These are phyloP conservation scores for Ranitomeya imitator DNA, from an alignment of 2,113 vertebrate genomes.

Conservation along the genomic window DNA sequence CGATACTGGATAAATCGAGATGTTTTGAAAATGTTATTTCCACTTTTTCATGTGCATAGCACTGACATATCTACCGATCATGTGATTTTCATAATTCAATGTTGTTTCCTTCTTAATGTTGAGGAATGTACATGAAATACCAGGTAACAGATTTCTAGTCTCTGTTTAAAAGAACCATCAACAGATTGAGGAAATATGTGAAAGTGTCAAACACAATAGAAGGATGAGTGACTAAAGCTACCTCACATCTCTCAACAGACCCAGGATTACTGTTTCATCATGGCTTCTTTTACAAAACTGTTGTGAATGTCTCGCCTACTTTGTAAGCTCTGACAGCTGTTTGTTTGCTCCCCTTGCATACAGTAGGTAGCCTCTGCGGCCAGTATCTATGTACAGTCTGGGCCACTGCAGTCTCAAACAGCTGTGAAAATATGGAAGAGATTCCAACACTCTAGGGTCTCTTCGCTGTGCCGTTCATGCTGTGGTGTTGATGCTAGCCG, in stretches of 20 bases:
- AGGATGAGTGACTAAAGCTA: constrained; percentile 2
- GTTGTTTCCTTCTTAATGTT: too few relatives aligned
- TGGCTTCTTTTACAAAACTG: not conserved
- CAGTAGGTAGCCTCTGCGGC: constrained; percentile 33
- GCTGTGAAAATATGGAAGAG: constrained; percentile 39
- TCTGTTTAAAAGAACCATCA: not conserved
- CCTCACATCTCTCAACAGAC: constrained; percentile 4
- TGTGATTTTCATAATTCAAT: too few relatives aligned
- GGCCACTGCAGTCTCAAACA: constrained; percentile 16
- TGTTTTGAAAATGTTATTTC: too few relatives aligned
- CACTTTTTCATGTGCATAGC: too few relatives aligned
- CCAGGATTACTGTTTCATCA: constrained; percentile 18
- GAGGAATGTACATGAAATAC: not conserved
- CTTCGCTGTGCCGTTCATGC: constrained; percentile 52
- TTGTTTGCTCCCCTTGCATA: constrained; percentile 43
- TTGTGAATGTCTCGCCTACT: constrained; percentile 15
- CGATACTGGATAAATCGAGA: too few relatives aligned
- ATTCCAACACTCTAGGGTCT: constrained; percentile 49
- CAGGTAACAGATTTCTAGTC: not conserved
- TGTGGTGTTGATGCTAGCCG: constrained; percentile 59
- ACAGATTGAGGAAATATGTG: not conserved
- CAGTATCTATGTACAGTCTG: accelerated
- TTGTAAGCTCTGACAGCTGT: constrained; percentile 44
- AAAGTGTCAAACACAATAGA: not conserved
- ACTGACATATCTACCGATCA: too few relatives aligned